phyloP scores from a whole-genome alignment of 1,140 invertebrate genomes.

The Latrodectus geometricus region DNA sequence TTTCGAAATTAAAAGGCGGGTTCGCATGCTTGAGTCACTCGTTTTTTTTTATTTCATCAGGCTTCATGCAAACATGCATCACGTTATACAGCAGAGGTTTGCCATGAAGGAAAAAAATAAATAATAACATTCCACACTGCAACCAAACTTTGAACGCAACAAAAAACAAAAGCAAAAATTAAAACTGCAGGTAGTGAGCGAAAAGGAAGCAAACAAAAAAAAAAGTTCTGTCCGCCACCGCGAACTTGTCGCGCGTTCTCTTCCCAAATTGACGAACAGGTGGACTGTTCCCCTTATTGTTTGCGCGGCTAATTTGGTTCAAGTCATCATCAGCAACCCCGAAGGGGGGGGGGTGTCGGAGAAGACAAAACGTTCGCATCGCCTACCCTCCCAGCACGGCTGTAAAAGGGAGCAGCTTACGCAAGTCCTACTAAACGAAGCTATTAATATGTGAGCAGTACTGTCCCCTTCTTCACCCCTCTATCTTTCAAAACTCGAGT shows the following conservation, averaged over 20 bases:
- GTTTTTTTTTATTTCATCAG: not conserved
- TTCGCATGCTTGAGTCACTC: not conserved
- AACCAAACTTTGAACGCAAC: not conserved
- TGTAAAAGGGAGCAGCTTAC: conserved; percentile 25
- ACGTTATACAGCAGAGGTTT: not conserved
- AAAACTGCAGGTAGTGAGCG: not conserved
- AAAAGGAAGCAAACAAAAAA: conserved; percentile 14
- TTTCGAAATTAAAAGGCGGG: not conserved
- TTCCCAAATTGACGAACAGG: conserved; percentile 40
- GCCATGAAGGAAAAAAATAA: not conserved
- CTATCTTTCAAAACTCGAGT: not conserved
- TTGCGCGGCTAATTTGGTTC: conserved; percentile 59
- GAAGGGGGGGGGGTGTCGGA: not conserved
- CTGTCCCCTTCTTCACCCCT: not conserved
- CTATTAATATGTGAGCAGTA: conserved; percentile 61
- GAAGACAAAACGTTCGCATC: conserved; percentile 35
- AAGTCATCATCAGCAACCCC: conserved; percentile 44
- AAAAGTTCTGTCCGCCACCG: not conserved
- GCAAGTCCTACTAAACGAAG: conserved; percentile 60
- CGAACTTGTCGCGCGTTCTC: conserved; percentile 13
- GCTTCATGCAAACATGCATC: not conserved
- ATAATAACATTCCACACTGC: not conserved
- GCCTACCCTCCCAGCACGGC: not conserved
- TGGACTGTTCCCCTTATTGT: conserved; percentile 47
- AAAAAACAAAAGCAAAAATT: not conserved